These are phyloP conservation scores for Drosophila yooni DNA, from an alignment of 2,888 invertebrate species.

Conservation along the genomic window DNA sequence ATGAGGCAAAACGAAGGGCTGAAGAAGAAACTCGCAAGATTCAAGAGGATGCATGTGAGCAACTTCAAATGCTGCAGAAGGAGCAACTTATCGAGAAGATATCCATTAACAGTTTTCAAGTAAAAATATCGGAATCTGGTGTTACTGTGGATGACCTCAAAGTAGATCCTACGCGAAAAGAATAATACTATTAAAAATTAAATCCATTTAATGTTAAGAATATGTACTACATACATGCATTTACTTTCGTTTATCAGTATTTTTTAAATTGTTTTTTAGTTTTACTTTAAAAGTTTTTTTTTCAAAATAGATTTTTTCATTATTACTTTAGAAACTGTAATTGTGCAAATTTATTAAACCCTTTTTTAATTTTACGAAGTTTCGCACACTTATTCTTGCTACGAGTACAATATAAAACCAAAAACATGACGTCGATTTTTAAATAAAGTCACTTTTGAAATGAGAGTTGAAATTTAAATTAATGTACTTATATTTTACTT, in stretches of 20 bases:
- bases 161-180: not conserved
- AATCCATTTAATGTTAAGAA: not conserved
- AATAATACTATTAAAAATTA: not conserved
- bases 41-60: conserved; percentile 77
- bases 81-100: conserved; percentile 42
- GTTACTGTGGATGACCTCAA: conserved; percentile 34
- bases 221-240: not conserved
- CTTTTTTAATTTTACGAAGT: not conserved
- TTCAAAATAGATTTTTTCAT: not conserved
- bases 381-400: not conserved
- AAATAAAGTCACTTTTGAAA: not conserved
- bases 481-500: not conserved
- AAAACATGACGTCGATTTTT: too few species aligned
- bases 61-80: conserved; percentile 67
- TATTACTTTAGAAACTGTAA: not conserved
- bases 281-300: not conserved
- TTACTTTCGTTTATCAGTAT: not conserved
- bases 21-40: conserved; percentile 69
- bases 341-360: not conserved
- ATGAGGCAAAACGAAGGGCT: conserved; percentile 70
- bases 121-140: conserved; percentile 47
- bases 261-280: not conserved
- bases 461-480: not conserved
- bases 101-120: conserved; percentile 65
- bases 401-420: not conserved